Conservation (phyloP, 2,797 vertebrate species). For the Cuculus canorus region DNA sequence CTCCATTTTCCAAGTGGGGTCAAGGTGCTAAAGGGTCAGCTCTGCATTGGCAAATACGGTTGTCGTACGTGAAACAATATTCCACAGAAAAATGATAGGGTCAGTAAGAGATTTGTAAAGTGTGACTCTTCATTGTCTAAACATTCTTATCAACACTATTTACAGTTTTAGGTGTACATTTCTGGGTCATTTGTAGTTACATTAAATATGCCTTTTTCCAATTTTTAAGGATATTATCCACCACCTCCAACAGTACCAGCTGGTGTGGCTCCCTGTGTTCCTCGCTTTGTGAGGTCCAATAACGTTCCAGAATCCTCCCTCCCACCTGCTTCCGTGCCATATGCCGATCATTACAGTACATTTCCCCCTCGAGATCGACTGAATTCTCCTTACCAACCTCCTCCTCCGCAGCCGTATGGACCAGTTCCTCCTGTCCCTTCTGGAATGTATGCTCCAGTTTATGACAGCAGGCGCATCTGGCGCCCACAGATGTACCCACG, state of each 20-base stretch:
- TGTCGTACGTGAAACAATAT: neutral
- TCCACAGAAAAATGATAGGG: neutral
- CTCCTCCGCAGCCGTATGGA: slow-evolving; percentile 86
- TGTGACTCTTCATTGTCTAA: neutral
- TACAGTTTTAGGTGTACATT: slow-evolving; percentile 42
- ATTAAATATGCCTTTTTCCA: slow-evolving; percentile 70
- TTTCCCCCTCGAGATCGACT: slow-evolving; percentile 83
- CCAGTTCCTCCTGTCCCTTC: slow-evolving; percentile 86
- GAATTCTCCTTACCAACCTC: slow-evolving; percentile 82
- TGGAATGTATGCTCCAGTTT: slow-evolving; percentile 92
- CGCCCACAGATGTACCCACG: slow-evolving; percentile 94
- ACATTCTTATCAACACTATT: neutral
- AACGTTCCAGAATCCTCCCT: slow-evolving; percentile 89
- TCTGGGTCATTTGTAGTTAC: slow-evolving; percentile 39
- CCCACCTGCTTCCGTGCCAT: slow-evolving; percentile 86
- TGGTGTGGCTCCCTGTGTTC: slow-evolving; percentile 83
- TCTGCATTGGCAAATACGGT: neutral
- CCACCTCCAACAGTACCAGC: slow-evolving; percentile 84
- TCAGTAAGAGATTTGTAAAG: neutral
- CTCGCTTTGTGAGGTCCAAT: slow-evolving; percentile 90
- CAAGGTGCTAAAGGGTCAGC: neutral
- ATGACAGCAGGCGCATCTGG: slow-evolving; percentile 95
- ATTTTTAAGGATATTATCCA: slow-evolving; percentile 87
- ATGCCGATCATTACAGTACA: slow-evolving; percentile 84
- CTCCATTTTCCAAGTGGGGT: neutral